Conservation (phyloP, 53 echinoderm and acorn worm genomes). For the Paracentrotus lividus region DNA sequence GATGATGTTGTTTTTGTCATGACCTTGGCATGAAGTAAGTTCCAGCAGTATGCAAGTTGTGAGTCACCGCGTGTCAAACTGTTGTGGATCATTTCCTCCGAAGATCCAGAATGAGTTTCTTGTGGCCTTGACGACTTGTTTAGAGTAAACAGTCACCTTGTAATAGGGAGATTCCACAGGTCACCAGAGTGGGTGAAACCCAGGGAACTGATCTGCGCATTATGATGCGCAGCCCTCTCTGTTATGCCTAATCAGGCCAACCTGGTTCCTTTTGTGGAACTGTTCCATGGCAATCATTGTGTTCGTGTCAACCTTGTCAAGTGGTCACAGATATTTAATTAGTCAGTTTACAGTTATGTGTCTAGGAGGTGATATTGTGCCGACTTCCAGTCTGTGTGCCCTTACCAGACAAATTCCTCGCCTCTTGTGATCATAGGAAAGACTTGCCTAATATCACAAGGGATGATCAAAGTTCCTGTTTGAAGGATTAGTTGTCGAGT, state of each 20-base stretch:
- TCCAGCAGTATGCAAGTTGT: background rate
- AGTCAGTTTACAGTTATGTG: background rate
- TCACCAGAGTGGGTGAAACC: background rate
- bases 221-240: background rate
- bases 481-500: no score
- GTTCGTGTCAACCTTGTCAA: background rate
- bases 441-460: no score
- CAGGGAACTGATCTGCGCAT: background rate
- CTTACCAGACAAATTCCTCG: no score
- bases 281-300: background rate
- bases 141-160: background rate
- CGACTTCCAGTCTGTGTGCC: no score
- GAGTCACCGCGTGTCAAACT: background rate
- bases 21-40: background rate
- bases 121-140: background rate
- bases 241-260: background rate
- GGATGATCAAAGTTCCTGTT: no score
- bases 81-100: background rate
- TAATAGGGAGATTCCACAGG: background rate
- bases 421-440: no score
- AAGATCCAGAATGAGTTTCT: background rate
- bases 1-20: background rate
- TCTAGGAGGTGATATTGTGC: background rate
- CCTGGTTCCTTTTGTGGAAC: background rate
- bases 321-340: background rate